These are phyloP conservation scores for Anser brachyrhynchus DNA, from an alignment of 2,113 vertebrate genomes.

Conservation along the genomic window DNA sequence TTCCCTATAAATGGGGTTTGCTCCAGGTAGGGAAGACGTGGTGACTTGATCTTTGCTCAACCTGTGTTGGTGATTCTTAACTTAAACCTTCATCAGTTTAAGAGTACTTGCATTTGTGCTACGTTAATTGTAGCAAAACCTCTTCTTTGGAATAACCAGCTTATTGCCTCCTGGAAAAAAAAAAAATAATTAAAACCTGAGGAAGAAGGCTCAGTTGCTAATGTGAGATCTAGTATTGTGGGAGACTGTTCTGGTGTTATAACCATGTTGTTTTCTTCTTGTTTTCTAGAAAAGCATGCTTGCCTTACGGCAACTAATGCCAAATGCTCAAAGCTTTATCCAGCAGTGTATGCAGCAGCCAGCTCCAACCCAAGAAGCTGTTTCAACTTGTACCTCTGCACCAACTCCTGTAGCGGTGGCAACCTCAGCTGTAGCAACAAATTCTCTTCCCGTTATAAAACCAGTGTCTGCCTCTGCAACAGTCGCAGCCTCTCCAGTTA, in stretches of 20 bases:
- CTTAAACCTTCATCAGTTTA: background rate
- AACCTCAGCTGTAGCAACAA: conserved; percentile 15
- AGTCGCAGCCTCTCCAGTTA: conserved; percentile 13
- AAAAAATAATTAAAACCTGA: background rate
- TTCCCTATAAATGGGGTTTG: background rate
- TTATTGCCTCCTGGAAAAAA: background rate
- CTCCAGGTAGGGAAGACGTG: background rate
- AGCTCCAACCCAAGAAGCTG: conserved; percentile 24
- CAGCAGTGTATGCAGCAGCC: conserved; percentile 85
- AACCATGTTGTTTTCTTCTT: background rate
- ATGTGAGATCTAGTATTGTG: background rate
- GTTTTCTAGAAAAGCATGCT: conserved; percentile 87
- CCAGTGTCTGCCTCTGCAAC: conserved; percentile 1
- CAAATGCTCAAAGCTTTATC: conserved; percentile 89
- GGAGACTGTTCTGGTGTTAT: background rate
- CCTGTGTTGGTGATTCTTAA: background rate
- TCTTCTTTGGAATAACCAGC: background rate
- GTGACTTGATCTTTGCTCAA: background rate
- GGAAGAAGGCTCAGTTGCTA: background rate
- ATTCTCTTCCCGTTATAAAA: conserved; percentile 15
- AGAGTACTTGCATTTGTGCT: background rate
- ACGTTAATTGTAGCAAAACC: background rate
- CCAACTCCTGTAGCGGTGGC: background rate
- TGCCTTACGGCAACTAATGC: conserved; percentile 87
- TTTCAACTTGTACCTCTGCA: background rate